These are phyloP conservation scores for Lycaon pictus DNA, from an alignment of 2,113 vertebrate species.

Conservation along the genomic window DNA sequence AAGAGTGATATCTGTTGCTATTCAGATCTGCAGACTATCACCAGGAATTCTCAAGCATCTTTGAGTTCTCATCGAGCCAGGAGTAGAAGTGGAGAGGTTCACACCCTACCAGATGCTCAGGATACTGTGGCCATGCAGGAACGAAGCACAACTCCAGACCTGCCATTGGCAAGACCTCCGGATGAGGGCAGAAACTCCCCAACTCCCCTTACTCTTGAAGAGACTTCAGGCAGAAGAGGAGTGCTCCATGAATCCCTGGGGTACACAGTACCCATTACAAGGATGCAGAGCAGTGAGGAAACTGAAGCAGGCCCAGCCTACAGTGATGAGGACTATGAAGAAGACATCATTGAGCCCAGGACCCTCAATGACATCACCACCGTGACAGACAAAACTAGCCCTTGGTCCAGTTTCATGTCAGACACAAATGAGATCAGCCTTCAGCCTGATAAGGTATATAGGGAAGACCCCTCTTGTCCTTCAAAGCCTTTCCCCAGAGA, in stretches of 20 bases:
- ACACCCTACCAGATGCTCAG: background rate
- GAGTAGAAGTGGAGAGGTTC: background rate
- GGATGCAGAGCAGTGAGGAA: slow-evolving; percentile 53
- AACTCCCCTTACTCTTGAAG: accelerated
- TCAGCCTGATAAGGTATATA: background rate
- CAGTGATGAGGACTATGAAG: slow-evolving; percentile 94
- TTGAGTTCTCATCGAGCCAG: background rate
- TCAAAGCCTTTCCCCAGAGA: background rate
- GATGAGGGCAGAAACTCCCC: background rate
- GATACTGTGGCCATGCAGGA: background rate
- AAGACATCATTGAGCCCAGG: slow-evolving; percentile 91
- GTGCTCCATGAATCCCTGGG: slow-evolving; percentile 56
- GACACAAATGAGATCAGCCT: slow-evolving; percentile 87
- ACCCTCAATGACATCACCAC: slow-evolving; percentile 94
- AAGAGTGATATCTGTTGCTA: slow-evolving; percentile 76
- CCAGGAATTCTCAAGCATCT: slow-evolving; percentile 67
- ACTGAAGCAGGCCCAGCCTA: slow-evolving; percentile 17
- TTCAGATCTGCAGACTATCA: slow-evolving; percentile 85
- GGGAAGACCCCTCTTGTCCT: background rate
- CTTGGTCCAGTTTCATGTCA: slow-evolving; percentile 95
- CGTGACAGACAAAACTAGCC: slow-evolving; percentile 94
- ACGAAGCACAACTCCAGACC: background rate
- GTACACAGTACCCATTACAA: background rate
- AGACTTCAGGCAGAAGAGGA: slow-evolving; percentile 20
- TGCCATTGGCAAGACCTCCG: background rate